Evolutionary conservation across 2,113 vertebrate species (phyloP).

Genomic region (Upupa epops): DNA sequence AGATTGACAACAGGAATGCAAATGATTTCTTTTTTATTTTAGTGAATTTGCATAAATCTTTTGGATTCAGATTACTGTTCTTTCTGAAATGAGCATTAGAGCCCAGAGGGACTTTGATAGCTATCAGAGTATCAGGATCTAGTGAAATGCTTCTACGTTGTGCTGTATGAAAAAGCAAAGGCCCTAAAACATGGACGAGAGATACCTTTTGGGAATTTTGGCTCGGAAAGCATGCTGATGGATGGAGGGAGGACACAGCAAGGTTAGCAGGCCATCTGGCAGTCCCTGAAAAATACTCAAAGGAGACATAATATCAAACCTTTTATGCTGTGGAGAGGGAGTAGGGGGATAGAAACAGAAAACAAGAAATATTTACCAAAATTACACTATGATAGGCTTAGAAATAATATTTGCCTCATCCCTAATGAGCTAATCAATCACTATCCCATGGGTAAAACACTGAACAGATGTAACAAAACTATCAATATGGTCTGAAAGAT

Average conservation of each 20-base stretch:
- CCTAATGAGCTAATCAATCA: not conserved
- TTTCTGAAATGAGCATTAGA: not conserved
- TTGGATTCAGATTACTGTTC: not conserved
- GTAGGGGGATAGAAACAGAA: accelerated
- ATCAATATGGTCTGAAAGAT: not conserved
- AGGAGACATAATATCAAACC: not conserved
- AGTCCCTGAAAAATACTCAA: not conserved
- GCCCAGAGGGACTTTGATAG: not conserved
- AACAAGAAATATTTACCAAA: not conserved
- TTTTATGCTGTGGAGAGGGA: not conserved
- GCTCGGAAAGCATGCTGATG: not conserved
- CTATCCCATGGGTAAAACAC: not conserved
- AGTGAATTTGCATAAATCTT: not conserved
- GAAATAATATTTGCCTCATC: not conserved
- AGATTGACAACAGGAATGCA: not conserved
- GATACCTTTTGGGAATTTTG: not conserved
- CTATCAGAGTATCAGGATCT: not conserved
- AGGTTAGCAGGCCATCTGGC: not conserved
- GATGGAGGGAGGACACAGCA: not conserved
- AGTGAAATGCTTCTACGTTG: not conserved
- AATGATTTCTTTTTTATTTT: not conserved
- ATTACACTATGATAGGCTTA: not conserved
- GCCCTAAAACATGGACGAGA: accelerated
- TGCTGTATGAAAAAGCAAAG: not conserved
- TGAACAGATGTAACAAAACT: not conserved